These are phyloP conservation scores for Dermatemys mawii DNA, from an alignment of 2,113 vertebrate species.

Conservation along the genomic window DNA sequence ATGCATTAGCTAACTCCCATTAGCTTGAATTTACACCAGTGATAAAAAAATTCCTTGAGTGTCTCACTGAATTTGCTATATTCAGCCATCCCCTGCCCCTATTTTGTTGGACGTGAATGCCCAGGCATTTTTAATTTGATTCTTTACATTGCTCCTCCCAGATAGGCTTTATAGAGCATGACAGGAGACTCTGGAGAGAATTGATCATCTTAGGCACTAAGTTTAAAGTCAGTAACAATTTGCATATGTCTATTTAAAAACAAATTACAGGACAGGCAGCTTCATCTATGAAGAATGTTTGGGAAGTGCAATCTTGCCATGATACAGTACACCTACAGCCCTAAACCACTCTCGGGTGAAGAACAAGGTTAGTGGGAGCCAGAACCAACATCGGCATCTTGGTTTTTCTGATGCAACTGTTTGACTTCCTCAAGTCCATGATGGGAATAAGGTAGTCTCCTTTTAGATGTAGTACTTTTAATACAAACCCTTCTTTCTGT, in stretches of 20 bases:
- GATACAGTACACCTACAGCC: no score
- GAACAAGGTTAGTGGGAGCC: no score
- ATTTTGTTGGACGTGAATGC: rapidly evolving
- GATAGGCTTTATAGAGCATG: not conserved
- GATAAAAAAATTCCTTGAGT: rapidly evolving
- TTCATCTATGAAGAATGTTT: not conserved
- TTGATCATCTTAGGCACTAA: not conserved
- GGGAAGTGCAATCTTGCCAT: no score
- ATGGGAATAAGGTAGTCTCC: no score
- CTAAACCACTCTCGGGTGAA: no score
- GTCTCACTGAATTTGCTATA: not conserved
- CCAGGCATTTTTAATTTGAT: not conserved
- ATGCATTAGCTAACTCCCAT: rapidly evolving
- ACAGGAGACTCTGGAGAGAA: not conserved
- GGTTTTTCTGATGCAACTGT: no score
- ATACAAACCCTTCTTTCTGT: no score
- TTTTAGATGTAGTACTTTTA: no score
- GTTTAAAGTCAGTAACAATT: rapidly evolving
- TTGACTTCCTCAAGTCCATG: no score
- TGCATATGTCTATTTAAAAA: no score
- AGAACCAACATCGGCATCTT: no score
- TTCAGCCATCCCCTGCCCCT: not conserved
- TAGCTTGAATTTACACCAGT: not conserved
- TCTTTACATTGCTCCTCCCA: not conserved
- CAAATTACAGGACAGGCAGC: not conserved